A percentile compares a stretch with the other conserved stretches of the same genome.
Evolutionary conservation across 1,140 invertebrate species (phyloP).

Genomic region (Saxidomus purpurata): DNA sequence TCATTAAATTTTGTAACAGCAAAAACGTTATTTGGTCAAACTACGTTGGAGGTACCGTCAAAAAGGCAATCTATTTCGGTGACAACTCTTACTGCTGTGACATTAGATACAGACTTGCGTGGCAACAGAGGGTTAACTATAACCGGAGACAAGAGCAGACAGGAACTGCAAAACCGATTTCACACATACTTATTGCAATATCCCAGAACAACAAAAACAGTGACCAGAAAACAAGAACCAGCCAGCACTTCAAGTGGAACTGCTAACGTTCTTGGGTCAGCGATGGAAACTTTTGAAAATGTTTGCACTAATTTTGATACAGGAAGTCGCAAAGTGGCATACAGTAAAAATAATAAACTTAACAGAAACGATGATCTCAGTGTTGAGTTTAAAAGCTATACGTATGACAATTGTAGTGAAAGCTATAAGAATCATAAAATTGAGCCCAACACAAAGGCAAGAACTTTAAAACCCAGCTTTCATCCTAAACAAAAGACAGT

Average conservation of each 20-base stretch:
- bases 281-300: neutral
- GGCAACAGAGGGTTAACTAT: neutral
- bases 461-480: neutral
- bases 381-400: too few species aligned
- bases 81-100: neutral
- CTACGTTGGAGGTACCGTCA: neutral
- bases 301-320: neutral
- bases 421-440: neutral
- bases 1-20: conserved; percentile 37
- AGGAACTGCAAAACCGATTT: neutral
- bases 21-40: conserved; percentile 26
- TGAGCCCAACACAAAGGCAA: neutral
- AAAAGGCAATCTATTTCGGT: neutral
- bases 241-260: neutral
- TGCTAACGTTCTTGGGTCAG: neutral
- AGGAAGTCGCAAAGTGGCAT: neutral
- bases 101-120: neutral
- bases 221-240: neutral
- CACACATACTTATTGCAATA: neutral
- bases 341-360: too few species aligned
- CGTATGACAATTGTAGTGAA: neutral
- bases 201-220: neutral
- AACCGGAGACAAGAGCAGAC: neutral
- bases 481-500: conserved; percentile 26
- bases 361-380: too few species aligned